Percentiles rank a stretch among this genome's conserved stretches.
Conservation (phyloP, 2,113 vertebrate species). For the Macrotus californicus region DNA sequence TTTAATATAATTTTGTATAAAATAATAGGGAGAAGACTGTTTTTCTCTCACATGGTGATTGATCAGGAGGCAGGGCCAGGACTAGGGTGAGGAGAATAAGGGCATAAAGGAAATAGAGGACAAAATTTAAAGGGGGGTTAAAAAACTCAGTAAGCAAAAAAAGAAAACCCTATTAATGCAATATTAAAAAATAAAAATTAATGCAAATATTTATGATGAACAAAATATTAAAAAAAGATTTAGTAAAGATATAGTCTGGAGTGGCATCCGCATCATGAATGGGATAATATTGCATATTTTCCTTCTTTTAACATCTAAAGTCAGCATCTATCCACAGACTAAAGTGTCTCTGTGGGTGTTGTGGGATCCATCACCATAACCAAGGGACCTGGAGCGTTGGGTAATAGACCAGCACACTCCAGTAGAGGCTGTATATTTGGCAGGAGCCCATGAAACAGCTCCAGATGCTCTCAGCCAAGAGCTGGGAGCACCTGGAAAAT, state of each 20-base stretch:
- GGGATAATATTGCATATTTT: neutral
- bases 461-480: neutral
- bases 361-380: neutral
- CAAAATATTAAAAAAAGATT: neutral
- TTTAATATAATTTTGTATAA: neutral
- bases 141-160: neutral
- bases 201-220: neutral
- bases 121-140: neutral
- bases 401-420: neutral
- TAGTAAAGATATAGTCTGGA: neutral
- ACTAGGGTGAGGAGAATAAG: neutral
- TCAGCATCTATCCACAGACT: neutral
- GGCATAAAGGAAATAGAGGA: neutral
- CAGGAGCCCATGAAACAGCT: neutral
- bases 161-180: neutral
- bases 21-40: neutral
- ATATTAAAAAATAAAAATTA: neutral
- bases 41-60: neutral
- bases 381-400: too few relatives aligned
- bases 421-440: neutral
- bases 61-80: neutral
- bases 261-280: neutral
- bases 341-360: neutral
- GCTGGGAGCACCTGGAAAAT: neutral
- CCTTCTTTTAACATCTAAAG: neutral